Percentiles rank a stretch among this genome's conserved stretches.
These are phyloP conservation scores for Tupiocoris notatus DNA, from an alignment of 2,888 invertebrate genomes.

Conservation along the genomic window DNA sequence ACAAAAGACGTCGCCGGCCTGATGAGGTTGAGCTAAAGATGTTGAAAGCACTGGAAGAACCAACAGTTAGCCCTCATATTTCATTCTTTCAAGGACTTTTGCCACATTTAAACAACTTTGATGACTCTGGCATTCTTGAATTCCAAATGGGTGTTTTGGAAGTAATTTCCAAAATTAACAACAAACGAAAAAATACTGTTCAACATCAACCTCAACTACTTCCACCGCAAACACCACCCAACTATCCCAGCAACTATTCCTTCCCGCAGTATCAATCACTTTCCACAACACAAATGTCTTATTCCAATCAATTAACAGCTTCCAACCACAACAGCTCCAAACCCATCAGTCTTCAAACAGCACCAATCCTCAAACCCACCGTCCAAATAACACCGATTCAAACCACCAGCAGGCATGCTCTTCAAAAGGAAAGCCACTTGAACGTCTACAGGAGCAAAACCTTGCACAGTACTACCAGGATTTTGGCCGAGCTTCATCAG, in stretches of 20 bases:
- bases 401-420: not conserved
- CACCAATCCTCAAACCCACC: not conserved
- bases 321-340: constrained; percentile 2
- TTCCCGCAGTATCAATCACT: not conserved
- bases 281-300: constrained; percentile 3
- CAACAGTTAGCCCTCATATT: constrained; percentile 2
- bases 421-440: not conserved
- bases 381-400: not conserved
- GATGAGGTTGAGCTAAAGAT: constrained; percentile 12
- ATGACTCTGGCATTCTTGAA: constrained; percentile 16
- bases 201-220: constrained; percentile 22
- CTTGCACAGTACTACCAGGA: constrained; percentile 1
- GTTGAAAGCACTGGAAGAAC: constrained; percentile 10
- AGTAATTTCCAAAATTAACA: constrained; percentile 22
- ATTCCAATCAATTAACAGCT: constrained; percentile 4
- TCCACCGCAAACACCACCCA: constrained; percentile 7
- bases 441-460: constrained; percentile 1
- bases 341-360: not conserved
- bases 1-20: constrained; percentile 34
- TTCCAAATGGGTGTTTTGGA: constrained; percentile 33
- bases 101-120: constrained; percentile 23
- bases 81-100: constrained; percentile 20
- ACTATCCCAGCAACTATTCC: constrained; percentile 5
- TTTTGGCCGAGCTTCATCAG: not conserved
- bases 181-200: not conserved